Evolutionary conservation across 2,113 vertebrate genomes (phyloP).

Genomic region (Zootoca vivipara): DNA sequence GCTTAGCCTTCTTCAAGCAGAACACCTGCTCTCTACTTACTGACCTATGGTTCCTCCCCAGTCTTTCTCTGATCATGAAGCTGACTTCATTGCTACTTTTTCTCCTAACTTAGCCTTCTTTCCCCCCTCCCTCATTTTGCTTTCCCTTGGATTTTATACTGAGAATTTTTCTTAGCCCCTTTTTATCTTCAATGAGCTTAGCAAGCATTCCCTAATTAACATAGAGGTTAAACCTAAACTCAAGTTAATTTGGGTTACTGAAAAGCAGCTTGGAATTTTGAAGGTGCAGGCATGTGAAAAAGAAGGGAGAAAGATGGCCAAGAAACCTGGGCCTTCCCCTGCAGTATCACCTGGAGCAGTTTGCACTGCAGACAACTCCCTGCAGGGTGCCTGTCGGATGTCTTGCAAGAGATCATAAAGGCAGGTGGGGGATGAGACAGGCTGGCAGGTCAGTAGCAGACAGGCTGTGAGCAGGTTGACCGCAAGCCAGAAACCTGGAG

Average conservation of each 20-base stretch:
- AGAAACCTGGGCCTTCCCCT: background rate
- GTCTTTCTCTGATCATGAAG: background rate
- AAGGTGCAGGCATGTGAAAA: too few relatives aligned
- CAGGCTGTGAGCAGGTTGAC: background rate
- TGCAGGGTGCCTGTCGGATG: background rate
- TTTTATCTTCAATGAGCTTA: conserved; percentile 19
- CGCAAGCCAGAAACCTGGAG: background rate
- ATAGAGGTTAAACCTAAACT: conserved; percentile 15
- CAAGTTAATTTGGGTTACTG: background rate
- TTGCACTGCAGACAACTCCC: background rate
- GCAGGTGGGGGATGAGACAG: background rate
- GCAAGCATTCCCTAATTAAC: conserved; percentile 16
- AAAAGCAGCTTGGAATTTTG: background rate
- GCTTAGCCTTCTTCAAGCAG: too few relatives aligned
- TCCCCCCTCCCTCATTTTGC: background rate
- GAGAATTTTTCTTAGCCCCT: conserved; percentile 5
- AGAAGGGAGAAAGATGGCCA: background rate
- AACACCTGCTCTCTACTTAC: background rate
- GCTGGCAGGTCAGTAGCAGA: background rate
- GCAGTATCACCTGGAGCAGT: background rate
- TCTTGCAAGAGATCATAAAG: background rate
- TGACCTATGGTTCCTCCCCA: background rate
- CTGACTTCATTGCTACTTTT: background rate
- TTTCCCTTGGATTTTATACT: conserved; percentile 1
- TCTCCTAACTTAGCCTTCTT: background rate